Base-by-base conservation (phyloP, 2,113 vertebrate genomes). In the Ceyx cyanopectus region DNA sequence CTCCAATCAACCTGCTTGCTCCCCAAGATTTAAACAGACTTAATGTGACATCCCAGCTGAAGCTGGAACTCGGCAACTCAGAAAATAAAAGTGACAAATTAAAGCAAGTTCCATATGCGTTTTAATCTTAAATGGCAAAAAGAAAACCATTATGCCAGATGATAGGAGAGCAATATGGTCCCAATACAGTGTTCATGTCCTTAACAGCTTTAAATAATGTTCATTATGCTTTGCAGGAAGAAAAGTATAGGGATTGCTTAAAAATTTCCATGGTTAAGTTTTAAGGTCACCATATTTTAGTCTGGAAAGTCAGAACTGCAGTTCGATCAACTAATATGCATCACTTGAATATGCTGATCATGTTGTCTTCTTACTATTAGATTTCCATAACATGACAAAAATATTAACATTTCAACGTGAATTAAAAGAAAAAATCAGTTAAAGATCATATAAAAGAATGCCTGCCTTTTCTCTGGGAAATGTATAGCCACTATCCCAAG, bases 1-100 rank as follows among this genome's bases (percentile, higher is more conserved):
- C 77, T 93, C 88, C 5, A 95, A 87, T 84, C 89, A 96, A 90
- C 93, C 51, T 89, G 70, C 69, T 73, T 90, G 72, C 86, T 95
- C 84, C 86, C 78, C 73, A 84, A 80, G 92, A 96, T 94, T 94
- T 93, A 92, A 87, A 93, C 77, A 96, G 91, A 94, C 95, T 96
- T 92, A 96, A 94, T 92, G 72, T 90, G 78, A 93, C 83, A 94
- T 77, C 78, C 91, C 81, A 94, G 61, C 40, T 94, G 90, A 96
- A 87, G 80, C 74, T 90, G 89, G 87, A 94, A 91, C 60, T 89
- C 75, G 65, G 89, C 57, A 92, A 90, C 72, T 85, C 80, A 85
- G 92, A 92, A 96, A 94, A 95, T 93, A 95, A 92, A 97, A 94
- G 60, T 91, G 90, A 94, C 85, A 95, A 95, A 95, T 92, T 96